Evolutionary conservation across 2,888 invertebrate species (phyloP).

Genomic region (Oscheius sp.): DNA sequence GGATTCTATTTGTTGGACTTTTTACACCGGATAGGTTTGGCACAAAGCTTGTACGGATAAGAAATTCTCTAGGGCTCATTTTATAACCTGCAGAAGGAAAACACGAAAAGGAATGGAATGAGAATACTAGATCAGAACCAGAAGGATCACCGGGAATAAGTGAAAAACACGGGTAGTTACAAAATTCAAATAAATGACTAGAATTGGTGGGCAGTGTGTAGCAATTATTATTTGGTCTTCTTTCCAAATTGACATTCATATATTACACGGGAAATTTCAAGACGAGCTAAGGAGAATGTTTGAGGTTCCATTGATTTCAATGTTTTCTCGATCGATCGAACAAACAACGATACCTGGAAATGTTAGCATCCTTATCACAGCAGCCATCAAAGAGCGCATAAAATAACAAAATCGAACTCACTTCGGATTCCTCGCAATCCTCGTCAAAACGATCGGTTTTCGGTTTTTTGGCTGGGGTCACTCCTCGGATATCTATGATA

Average conservation of each 20-base stretch:
- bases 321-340: slow-evolving; percentile 45
- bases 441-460: slow-evolving; percentile 14
- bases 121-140: background rate
- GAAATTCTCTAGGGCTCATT: background rate
- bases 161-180: background rate
- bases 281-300: slow-evolving; percentile 46
- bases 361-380: background rate
- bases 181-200: background rate
- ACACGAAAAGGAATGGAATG: background rate
- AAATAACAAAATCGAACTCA: background rate
- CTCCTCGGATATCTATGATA: background rate
- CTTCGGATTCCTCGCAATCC: slow-evolving; percentile 20
- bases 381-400: background rate
- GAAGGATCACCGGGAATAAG: slow-evolving; percentile 5
- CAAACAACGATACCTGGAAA: slow-evolving; percentile 47
- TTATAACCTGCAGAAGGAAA: background rate
- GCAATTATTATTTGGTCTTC: slow-evolving; percentile 19
- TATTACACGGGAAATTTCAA: slow-evolving; percentile 53
- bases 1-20: background rate
- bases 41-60: background rate
- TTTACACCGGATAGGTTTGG: background rate
- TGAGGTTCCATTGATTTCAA: slow-evolving; percentile 44
- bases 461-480: slow-evolving; percentile 2
- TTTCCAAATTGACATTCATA: slow-evolving; percentile 43
- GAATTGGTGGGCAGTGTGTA: background rate